Evolutionary conservation across 1,140 invertebrate genomes (phyloP).

Genomic region (Nomia melanderi): DNA sequence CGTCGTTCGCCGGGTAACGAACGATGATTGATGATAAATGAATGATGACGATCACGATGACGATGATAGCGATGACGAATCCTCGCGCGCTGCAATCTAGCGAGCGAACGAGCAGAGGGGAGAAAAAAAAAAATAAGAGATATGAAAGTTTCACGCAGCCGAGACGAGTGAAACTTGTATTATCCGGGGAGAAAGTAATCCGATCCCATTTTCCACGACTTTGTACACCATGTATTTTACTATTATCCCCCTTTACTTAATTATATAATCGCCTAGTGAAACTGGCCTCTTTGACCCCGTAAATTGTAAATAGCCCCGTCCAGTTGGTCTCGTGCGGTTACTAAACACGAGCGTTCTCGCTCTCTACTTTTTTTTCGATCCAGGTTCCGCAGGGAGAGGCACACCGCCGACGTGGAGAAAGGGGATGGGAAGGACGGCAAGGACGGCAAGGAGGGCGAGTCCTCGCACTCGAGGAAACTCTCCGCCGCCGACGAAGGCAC

Average conservation of each 20-base stretch:
- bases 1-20: too few species aligned
- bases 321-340: not conserved
- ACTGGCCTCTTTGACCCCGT: slow-evolving; percentile 56
- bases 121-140: not conserved
- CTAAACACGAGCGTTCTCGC: slow-evolving; percentile 48
- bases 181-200: not conserved
- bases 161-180: too few species aligned
- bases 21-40: too few species aligned
- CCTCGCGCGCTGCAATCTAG: slow-evolving; percentile 5
- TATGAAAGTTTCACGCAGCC: not conserved
- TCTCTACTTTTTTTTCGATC: slow-evolving; percentile 57
- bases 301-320: slow-evolving; percentile 31
- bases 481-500: slow-evolving; percentile 82
- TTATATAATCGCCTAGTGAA: slow-evolving; percentile 55
- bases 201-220: slow-evolving; percentile 29
- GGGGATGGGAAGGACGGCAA: slow-evolving; percentile 81
- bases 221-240: slow-evolving; percentile 59
- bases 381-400: slow-evolving; percentile 78
- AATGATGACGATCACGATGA: too few species aligned
- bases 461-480: slow-evolving; percentile 82
- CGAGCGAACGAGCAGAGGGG: slow-evolving; percentile 10
- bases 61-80: too few species aligned
- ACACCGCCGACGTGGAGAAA: slow-evolving; percentile 84
- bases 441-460: slow-evolving; percentile 77
- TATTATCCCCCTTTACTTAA: slow-evolving; percentile 39